Evolutionary conservation across 2,113 vertebrate genomes (phyloP).

Genomic region (Chaenocephalus aceratus): DNA sequence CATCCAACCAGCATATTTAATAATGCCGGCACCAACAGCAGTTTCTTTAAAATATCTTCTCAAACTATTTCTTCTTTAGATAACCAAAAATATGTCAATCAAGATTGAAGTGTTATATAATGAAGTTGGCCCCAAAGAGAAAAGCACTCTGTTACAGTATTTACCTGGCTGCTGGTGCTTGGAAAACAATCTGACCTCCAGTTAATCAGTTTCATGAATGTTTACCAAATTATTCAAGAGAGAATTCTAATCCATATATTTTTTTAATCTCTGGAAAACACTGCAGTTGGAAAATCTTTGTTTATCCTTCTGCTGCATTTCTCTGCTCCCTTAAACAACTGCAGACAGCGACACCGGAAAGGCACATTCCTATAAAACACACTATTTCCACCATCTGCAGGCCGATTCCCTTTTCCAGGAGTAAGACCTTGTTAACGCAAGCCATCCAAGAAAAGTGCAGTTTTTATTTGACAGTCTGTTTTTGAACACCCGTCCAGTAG

Average conservation of each 20-base stretch:
- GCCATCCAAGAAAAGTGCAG: slow-evolving; percentile 19
- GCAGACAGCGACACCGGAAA: slow-evolving; percentile 23
- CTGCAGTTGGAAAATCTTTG: neutral
- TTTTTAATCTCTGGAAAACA: neutral
- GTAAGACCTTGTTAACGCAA: slow-evolving; percentile 8
- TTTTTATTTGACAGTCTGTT: slow-evolving; percentile 34
- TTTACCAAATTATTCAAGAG: slow-evolving; percentile 33
- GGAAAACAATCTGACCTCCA: slow-evolving; percentile 2
- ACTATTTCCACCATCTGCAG: slow-evolving; percentile 34
- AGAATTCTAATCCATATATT: slow-evolving; percentile 1
- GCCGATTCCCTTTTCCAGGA: slow-evolving; percentile 19
- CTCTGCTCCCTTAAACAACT: slow-evolving; percentile 4
- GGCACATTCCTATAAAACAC: slow-evolving; percentile 44
- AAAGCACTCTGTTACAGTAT: neutral
- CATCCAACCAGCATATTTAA: neutral
- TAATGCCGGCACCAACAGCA: neutral
- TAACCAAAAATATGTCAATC: neutral
- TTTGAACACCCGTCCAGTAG: slow-evolving; percentile 28
- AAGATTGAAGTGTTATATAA: neutral
- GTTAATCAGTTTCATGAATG: slow-evolving; percentile 29
- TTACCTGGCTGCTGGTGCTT: neutral
- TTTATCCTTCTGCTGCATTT: neutral
- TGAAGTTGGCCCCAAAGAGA: neutral
- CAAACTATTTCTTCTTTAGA: neutral
- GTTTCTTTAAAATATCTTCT: slow-evolving; percentile 8